Evolutionary conservation across 1,140 invertebrate species (phyloP).

Genomic region (Chionoecetes opilio): DNA sequence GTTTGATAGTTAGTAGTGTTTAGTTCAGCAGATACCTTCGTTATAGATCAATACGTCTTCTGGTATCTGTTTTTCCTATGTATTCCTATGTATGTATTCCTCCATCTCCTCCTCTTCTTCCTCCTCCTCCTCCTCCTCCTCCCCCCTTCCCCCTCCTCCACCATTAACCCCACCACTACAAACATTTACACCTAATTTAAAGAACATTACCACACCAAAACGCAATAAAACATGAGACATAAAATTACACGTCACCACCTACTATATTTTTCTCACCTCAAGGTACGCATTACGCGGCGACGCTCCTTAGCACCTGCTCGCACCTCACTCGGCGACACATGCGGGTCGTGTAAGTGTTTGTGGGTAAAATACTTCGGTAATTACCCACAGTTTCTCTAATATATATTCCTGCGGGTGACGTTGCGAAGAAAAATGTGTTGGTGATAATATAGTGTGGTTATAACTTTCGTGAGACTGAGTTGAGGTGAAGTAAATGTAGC

Average conservation of each 20-base stretch:
- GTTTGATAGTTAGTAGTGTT: too few species aligned
- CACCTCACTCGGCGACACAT: background rate
- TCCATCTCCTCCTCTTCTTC: too few species aligned
- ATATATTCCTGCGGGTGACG: background rate
- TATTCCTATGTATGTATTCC: too few species aligned
- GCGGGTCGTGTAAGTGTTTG: background rate
- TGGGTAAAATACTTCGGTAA: constrained; percentile 6
- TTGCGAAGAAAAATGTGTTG: background rate
- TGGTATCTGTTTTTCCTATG: too few species aligned
- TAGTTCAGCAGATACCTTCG: too few species aligned
- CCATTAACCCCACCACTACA: too few species aligned
- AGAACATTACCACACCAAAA: background rate
- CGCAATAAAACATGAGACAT: background rate
- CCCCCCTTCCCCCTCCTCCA: too few species aligned
- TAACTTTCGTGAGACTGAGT: background rate
- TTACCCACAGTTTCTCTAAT: background rate
- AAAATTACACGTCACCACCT: background rate
- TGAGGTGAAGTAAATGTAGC: background rate
- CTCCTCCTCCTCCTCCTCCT: too few species aligned
- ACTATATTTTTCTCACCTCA: background rate
- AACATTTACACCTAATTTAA: too few species aligned
- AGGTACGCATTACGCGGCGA: background rate
- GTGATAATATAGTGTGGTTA: background rate
- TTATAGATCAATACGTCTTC: too few species aligned
- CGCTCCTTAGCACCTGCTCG: background rate